phyloP scores from a whole-genome alignment of 2,888 invertebrate species.

The Ormyrus pomaceus region DNA sequence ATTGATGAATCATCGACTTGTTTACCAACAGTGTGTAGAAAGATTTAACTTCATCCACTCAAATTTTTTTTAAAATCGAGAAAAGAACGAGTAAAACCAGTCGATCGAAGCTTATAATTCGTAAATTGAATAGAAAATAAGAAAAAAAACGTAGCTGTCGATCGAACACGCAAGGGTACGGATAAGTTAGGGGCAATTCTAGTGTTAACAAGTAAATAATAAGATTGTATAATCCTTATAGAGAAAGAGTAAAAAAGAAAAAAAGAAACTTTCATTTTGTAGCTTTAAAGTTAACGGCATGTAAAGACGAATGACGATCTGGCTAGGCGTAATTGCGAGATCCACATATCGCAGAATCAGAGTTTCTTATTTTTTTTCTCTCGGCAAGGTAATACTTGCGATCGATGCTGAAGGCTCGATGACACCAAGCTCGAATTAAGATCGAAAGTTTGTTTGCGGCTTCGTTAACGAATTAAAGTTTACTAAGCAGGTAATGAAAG shows the following conservation, averaged over 20 bases:
- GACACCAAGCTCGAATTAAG: conserved; percentile 15
- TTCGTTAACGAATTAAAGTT: conserved; percentile 30
- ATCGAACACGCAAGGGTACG: conserved; percentile 55
- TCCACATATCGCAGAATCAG: conserved; percentile 40
- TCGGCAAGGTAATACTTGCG: conserved; percentile 23
- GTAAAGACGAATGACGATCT: conserved; percentile 50
- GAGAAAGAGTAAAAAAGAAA: conserved; percentile 50
- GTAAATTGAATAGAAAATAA: conserved; percentile 44
- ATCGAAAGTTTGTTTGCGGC: conserved; percentile 17
- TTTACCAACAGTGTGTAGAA: conserved; percentile 50
- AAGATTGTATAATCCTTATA: conserved; percentile 57
- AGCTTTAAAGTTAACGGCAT: conserved; percentile 53
- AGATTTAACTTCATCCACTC: conserved; percentile 43
- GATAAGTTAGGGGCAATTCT: conserved; percentile 56
- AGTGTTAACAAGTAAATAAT: conserved; percentile 55
- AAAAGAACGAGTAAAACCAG: conserved; percentile 15
- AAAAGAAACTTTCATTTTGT: conserved; percentile 55
- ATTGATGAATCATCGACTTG: conserved; percentile 52
- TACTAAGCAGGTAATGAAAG: conserved; percentile 3
- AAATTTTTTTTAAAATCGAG: conserved; percentile 42
- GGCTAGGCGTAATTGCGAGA: conserved; percentile 47
- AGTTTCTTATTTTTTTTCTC: conserved; percentile 21
- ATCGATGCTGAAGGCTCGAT: conserved; percentile 22
- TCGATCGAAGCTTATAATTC: conserved; percentile 47
- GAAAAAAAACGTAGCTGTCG: conserved; percentile 35